Evolutionary conservation across 1,140 invertebrate genomes (phyloP).

Genomic region (Drosophila baimaii): DNA sequence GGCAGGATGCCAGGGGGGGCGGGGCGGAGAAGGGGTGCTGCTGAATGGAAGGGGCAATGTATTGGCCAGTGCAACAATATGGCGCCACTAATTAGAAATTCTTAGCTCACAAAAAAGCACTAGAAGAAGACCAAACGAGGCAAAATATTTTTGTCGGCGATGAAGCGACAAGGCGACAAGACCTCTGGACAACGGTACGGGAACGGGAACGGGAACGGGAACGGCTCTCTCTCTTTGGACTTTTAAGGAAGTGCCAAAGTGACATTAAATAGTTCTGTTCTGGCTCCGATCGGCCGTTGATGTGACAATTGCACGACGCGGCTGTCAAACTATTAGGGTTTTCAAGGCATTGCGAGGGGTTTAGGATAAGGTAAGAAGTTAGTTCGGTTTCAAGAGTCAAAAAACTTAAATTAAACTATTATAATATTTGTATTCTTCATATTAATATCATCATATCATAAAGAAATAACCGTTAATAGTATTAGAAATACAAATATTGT

Average conservation of each 20-base stretch:
- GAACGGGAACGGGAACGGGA: constrained; percentile 19
- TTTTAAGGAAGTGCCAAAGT: constrained; percentile 82
- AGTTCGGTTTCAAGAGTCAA: neutral
- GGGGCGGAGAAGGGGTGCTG: constrained; percentile 3
- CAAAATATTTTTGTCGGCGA: constrained; percentile 64
- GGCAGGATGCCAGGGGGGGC: constrained; percentile 11
- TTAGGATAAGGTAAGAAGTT: neutral
- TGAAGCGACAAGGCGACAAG: constrained; percentile 51
- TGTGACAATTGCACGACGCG: constrained; percentile 45
- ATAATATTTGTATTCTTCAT: no score
- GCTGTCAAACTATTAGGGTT: constrained; percentile 22
- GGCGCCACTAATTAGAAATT: constrained; percentile 83
- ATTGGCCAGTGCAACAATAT: constrained; percentile 73
- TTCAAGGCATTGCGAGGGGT: neutral
- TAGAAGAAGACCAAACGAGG: constrained; percentile 39
- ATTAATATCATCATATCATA: no score
- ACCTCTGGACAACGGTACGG: constrained; percentile 32
- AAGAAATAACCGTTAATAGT: no score
- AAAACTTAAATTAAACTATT: neutral
- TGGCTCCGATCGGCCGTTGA: constrained; percentile 45
- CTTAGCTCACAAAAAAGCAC: constrained; percentile 71
- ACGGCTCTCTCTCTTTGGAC: constrained; percentile 57
- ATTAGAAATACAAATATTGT: no score
- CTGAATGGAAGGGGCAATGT: constrained; percentile 10
- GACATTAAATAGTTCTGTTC: constrained; percentile 81